Percentiles rank a stretch among this genome's conserved stretches.
Evolutionary conservation across 2,888 invertebrate genomes (phyloP).

Genomic region (Chalcis sispes): DNA sequence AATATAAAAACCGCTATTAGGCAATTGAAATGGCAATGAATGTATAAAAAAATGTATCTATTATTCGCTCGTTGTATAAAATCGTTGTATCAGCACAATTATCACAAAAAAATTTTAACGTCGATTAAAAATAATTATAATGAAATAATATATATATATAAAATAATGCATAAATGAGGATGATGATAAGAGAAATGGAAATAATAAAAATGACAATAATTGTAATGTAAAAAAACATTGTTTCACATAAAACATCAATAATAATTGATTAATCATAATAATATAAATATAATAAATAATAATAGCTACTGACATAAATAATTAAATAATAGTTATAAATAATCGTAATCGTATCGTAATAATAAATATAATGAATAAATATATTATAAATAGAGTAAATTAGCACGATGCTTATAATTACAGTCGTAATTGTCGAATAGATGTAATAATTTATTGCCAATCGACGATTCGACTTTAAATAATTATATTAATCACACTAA

Average conservation of each 20-base stretch:
- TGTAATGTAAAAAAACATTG: constrained; percentile 54
- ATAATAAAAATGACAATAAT: constrained; percentile 54
- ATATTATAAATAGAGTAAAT: constrained; percentile 32
- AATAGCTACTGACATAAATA: constrained; percentile 36
- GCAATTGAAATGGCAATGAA: constrained; percentile 53
- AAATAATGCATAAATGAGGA: no score
- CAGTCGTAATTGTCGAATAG: not conserved
- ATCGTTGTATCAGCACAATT: constrained; percentile 69
- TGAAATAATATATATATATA: constrained; percentile 24
- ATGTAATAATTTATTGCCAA: not conserved
- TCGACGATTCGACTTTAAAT: not conserved
- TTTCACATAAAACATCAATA: constrained; percentile 52
- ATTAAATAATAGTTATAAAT: constrained; percentile 34
- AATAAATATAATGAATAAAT: constrained; percentile 50
- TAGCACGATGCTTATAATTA: constrained; percentile 8
- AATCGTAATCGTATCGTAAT: constrained; percentile 41
- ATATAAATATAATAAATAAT: constrained; percentile 59
- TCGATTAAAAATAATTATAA: constrained; percentile 56
- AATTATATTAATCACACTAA: constrained; percentile 4
- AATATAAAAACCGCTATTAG: constrained; percentile 22
- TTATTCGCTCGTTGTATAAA: constrained; percentile 68
- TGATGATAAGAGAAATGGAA: constrained; percentile 47
- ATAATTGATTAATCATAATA: constrained; percentile 54
- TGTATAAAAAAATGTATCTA: constrained; percentile 31
- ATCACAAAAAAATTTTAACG: constrained; percentile 35